Percentiles rank a stretch among this genome's conserved stretches.
phyloP scores from a whole-genome alignment of 2,888 invertebrate genomes.

The Eilema depressum region DNA sequence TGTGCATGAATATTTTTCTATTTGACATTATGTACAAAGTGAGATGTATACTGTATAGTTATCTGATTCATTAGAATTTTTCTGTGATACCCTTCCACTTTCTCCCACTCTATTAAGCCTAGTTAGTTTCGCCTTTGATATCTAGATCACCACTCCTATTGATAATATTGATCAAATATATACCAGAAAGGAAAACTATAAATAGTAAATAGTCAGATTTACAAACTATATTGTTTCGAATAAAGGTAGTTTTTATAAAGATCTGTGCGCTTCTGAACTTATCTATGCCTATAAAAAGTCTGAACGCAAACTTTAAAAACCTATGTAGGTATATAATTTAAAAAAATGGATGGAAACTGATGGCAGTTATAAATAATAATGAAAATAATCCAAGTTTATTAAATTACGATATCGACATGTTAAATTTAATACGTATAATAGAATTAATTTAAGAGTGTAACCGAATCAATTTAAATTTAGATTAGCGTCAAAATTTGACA shows the following conservation, averaged over 20 bases:
- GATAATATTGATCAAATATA: not conserved
- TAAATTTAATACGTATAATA: not conserved
- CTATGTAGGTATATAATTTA: not conserved
- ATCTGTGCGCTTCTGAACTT: not conserved
- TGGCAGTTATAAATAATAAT: not conserved
- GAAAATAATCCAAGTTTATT: not conserved
- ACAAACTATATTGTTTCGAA: not conserved
- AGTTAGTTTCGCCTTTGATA: not conserved
- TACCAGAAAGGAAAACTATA: not conserved
- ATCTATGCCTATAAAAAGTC: not conserved
- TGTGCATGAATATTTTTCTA: too few relatives aligned
- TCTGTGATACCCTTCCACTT: not conserved
- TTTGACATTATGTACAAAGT: too few relatives aligned
- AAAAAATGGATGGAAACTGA: slow-evolving; percentile 1
- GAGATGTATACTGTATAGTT: too few relatives aligned
- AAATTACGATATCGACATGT: not conserved
- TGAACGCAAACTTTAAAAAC: not conserved
- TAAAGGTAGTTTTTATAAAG: not conserved
- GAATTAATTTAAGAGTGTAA: too few relatives aligned
- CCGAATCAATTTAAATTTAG: too few relatives aligned
- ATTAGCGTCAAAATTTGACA: not conserved
- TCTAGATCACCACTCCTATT: not conserved
- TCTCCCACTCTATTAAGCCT: not conserved
- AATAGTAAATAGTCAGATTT: too few relatives aligned
- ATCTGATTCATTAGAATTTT: too few relatives aligned